These are phyloP conservation scores for Anabas testudineus DNA, from an alignment of 2,797 vertebrate species.

Conservation along the genomic window DNA sequence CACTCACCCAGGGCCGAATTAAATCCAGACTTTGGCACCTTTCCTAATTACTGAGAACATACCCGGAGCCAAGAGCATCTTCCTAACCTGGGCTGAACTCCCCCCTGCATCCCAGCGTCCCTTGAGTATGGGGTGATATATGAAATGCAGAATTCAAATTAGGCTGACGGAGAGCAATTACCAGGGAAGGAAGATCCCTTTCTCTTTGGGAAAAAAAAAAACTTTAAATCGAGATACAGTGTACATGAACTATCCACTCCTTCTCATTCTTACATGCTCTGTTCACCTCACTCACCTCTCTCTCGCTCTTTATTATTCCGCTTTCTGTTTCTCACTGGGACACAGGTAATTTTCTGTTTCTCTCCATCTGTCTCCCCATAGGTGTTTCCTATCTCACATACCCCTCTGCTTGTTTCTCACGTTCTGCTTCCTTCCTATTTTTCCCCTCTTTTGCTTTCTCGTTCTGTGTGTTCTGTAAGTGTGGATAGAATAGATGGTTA, in stretches of 20 bases:
- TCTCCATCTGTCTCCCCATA: slow-evolving; percentile 30
- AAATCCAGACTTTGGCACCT: slow-evolving; percentile 84
- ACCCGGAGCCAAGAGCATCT: slow-evolving; percentile 72
- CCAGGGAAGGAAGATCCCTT: slow-evolving; percentile 64
- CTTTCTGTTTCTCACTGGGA: slow-evolving; percentile 33
- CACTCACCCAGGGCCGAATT: slow-evolving; percentile 78
- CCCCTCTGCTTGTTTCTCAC: slow-evolving; percentile 12
- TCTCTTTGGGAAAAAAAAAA: slow-evolving; percentile 51
- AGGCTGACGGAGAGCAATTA: slow-evolving; percentile 81
- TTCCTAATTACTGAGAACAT: slow-evolving; percentile 84
- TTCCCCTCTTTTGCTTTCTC: slow-evolving; percentile 8
- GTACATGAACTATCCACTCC: slow-evolving; percentile 41
- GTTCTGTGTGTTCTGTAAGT: slow-evolving; percentile 32
- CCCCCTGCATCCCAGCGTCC: slow-evolving; percentile 67
- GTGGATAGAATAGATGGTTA: slow-evolving; percentile 49
- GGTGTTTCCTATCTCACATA: slow-evolving; percentile 29
- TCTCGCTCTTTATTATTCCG: slow-evolving; percentile 7
- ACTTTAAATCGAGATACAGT: slow-evolving; percentile 60
- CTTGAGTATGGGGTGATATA: slow-evolving; percentile 78
- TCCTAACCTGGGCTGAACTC: slow-evolving; percentile 78
- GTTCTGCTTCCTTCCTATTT: slow-evolving; percentile 18
- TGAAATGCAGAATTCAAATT: slow-evolving; percentile 84
- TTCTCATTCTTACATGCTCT: slow-evolving; percentile 35
- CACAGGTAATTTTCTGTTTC: slow-evolving; percentile 48
- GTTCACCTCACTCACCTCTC: slow-evolving; percentile 17